Percentiles rank a stretch among this genome's conserved stretches.
Conservation (phyloP, 2,888 invertebrate species). For the Leucania comma region DNA sequence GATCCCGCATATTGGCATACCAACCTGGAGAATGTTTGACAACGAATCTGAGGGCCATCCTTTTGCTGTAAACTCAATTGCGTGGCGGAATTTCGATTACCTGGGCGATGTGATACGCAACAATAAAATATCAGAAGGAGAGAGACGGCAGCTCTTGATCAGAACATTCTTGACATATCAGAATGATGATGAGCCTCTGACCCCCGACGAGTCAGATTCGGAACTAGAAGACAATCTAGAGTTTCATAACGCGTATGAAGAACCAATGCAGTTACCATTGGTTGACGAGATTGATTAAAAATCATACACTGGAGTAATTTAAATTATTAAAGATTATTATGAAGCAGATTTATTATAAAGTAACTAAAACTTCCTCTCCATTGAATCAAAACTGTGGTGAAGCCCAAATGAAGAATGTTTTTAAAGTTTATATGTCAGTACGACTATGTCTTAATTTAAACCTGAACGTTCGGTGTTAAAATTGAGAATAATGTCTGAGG, state of each 20-base stretch:
- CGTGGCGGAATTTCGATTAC: constrained; percentile 11
- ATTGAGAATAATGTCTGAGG: neutral
- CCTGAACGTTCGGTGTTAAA: neutral
- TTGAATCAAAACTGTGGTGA: neutral
- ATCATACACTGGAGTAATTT: neutral
- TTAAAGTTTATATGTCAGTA: too few relatives aligned
- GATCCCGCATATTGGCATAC: constrained; percentile 40
- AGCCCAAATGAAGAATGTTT: neutral
- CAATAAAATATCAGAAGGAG: constrained; percentile 33
- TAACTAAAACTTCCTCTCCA: neutral
- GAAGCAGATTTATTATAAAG: neutral
- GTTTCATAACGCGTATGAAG: neutral
- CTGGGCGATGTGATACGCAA: constrained; percentile 12
- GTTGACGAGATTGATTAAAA: constrained; percentile 28
- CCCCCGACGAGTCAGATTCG: neutral
- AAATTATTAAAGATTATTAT: neutral
- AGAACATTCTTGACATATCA: constrained; percentile 32
- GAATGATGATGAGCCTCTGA: neutral
- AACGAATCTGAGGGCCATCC: constrained; percentile 5
- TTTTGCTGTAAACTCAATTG: constrained; percentile 22
- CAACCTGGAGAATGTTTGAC: constrained; percentile 37
- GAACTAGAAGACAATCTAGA: neutral
- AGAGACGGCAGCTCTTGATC: constrained; percentile 31
- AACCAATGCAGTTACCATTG: neutral
- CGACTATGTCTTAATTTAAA: neutral